Percentiles rank a stretch among this genome's conserved stretches.
These are phyloP conservation scores for Polydrusus tereticollis DNA, from an alignment of 2,888 invertebrate genomes.

Conservation along the genomic window DNA sequence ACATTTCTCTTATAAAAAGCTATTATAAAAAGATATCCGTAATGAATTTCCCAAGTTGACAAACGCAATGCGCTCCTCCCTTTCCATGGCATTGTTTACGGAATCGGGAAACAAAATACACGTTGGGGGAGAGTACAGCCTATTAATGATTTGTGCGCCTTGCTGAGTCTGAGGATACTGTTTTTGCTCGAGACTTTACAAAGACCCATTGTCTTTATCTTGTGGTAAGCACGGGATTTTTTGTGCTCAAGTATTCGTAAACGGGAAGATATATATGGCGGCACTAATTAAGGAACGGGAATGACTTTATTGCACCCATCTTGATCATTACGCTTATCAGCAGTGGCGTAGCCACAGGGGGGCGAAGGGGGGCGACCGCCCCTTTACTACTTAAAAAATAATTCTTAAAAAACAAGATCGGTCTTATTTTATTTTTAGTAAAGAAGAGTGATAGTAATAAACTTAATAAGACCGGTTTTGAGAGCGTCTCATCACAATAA, in stretches of 20 bases:
- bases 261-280: constrained; percentile 33
- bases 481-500: too few relatives aligned
- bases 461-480: too few relatives aligned
- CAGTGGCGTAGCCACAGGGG: too few relatives aligned
- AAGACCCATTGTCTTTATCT: constrained; percentile 36
- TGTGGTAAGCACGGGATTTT: constrained; percentile 31
- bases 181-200: constrained; percentile 38
- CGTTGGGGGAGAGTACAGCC: constrained; percentile 32
- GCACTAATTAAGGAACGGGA: constrained; percentile 33
- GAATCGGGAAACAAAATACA: constrained; percentile 38
- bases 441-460: too few relatives aligned
- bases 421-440: too few relatives aligned
- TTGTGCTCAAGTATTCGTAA: constrained; percentile 32
- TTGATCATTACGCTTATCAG: not conserved
- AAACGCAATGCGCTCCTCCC: constrained; percentile 34
- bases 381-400: too few relatives aligned
- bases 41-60: constrained; percentile 34
- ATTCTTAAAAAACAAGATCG: too few relatives aligned
- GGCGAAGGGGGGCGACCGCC: too few relatives aligned
- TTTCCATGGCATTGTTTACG: constrained; percentile 34
- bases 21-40: not conserved
- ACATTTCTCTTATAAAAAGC: not conserved
- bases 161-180: constrained; percentile 15
- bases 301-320: not conserved
- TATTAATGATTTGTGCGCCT: constrained; percentile 43